Evolutionary conservation across 2,888 invertebrate species (phyloP).

Genomic region (Cheilosia scutellata): DNA sequence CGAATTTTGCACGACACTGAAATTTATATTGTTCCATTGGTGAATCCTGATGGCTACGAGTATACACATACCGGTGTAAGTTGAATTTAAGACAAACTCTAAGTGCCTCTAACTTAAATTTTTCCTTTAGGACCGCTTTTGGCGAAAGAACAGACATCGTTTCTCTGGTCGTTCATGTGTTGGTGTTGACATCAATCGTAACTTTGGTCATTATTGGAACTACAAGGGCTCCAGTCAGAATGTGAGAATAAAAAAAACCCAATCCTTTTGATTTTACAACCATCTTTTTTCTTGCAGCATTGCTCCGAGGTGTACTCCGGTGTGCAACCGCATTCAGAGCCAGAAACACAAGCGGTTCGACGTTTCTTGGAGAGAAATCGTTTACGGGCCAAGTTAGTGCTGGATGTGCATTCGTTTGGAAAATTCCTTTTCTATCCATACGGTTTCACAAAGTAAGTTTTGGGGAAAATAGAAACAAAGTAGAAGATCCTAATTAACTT

Average conservation of each 20-base stretch:
- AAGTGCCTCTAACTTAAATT: background rate
- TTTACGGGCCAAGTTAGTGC: constrained; percentile 82
- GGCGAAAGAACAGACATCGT: constrained; percentile 89
- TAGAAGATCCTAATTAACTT: constrained; percentile 11
- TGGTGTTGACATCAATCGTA: constrained; percentile 91
- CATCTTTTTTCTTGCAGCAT: constrained; percentile 77
- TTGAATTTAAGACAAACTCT: background rate
- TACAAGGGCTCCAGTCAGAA: constrained; percentile 85
- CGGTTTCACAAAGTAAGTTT: constrained; percentile 82
- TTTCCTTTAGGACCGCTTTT: constrained; percentile 84
- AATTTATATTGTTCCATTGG: constrained; percentile 81
- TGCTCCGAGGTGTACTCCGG: constrained; percentile 84
- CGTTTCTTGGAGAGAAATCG: constrained; percentile 82
- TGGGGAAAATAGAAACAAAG: background rate
- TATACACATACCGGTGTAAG: constrained; percentile 81
- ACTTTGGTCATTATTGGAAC: constrained; percentile 90
- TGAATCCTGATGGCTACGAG: constrained; percentile 84
- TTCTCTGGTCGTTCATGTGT: constrained; percentile 84
- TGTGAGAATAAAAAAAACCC: constrained; percentile 77
- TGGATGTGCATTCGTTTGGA: constrained; percentile 84
- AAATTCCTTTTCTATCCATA: constrained; percentile 84
- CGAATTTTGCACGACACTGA: constrained; percentile 81
- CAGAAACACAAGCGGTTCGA: constrained; percentile 82
- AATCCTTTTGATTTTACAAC: background rate
- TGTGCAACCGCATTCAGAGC: constrained; percentile 81